Percentiles rank a stretch among this genome's conserved stretches.
These are phyloP conservation scores for Alcis repandata DNA, from an alignment of 2,888 invertebrate genomes.

Conservation along the genomic window DNA sequence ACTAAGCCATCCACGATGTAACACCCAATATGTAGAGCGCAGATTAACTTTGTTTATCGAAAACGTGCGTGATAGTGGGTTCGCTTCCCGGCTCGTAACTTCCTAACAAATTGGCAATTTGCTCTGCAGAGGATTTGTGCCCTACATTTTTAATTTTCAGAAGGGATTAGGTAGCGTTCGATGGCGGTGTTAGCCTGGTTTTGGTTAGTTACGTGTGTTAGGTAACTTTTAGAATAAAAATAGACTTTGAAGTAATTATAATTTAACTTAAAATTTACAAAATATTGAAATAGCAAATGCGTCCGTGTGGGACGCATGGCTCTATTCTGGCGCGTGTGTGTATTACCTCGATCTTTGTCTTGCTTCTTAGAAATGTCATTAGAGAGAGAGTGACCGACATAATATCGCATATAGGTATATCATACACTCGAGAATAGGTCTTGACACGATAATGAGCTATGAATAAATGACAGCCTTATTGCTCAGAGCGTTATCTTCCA, in stretches of 20 bases:
- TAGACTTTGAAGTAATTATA: not conserved
- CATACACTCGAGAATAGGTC: no score
- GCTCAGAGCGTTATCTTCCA: no score
- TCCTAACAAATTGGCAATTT: conserved; percentile 49
- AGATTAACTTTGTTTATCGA: conserved; percentile 56
- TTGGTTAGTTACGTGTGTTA: conserved; percentile 3
- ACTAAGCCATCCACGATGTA: conserved; percentile 12
- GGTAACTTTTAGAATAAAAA: not conserved
- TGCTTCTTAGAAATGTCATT: no score
- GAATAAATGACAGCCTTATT: no score
- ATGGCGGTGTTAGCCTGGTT: conserved; percentile 12
- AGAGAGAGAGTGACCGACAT: no score
- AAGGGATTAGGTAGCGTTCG: conserved; percentile 26
- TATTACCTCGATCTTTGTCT: no score
- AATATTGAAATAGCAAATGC: not conserved
- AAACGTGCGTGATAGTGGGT: conserved; percentile 68
- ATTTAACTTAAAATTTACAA: not conserved
- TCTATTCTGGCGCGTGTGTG: no score
- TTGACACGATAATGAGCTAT: no score
- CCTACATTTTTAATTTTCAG: conserved; percentile 35
- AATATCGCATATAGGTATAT: no score
- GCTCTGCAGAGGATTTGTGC: conserved; percentile 41
- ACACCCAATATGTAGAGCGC: conserved; percentile 24
- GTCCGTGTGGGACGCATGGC: not conserved
- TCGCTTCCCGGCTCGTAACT: conserved; percentile 77